Percentiles rank a stretch among this genome's conserved stretches.
phyloP scores from a whole-genome alignment of 2,113 vertebrate species.

The Mugil cephalus region DNA sequence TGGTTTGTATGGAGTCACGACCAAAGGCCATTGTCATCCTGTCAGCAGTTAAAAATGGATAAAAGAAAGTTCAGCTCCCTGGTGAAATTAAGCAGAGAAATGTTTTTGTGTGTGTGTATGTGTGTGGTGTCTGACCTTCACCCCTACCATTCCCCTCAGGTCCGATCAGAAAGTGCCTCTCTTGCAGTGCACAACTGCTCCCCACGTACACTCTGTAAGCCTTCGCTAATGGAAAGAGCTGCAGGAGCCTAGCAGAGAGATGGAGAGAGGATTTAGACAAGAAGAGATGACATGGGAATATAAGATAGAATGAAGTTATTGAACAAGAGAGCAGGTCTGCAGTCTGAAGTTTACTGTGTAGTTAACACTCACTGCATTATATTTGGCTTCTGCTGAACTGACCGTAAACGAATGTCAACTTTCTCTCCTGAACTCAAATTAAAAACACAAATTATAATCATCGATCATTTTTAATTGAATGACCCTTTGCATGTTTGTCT shows the following conservation, averaged over 20 bases:
- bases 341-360: slow-evolving; percentile 5
- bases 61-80: slow-evolving; percentile 22
- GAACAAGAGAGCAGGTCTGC: slow-evolving; percentile 2
- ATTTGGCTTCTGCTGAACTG: no score
- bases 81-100: slow-evolving; percentile 12
- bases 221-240: slow-evolving; percentile 34
- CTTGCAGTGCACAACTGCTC: slow-evolving; percentile 2
- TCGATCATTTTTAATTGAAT: no score
- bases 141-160: background rate
- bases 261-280: slow-evolving; percentile 8
- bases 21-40: slow-evolving; percentile 13
- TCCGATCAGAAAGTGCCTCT: slow-evolving; percentile 28
- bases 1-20: background rate
- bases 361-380: no score
- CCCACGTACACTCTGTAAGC: slow-evolving; percentile 20
- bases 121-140: slow-evolving; percentile 21
- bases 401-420: no score
- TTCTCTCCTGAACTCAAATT: no score
- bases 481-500: no score
- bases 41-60: slow-evolving; percentile 2
- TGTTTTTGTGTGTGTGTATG: no score
- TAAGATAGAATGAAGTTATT: slow-evolving; percentile 3
- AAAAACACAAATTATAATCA: no score
- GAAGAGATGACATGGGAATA: slow-evolving; percentile 7
- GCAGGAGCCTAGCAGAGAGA: slow-evolving; percentile 12